phyloP scores from a whole-genome alignment of 2,797 vertebrate genomes.

The Alfaro cultratus region DNA sequence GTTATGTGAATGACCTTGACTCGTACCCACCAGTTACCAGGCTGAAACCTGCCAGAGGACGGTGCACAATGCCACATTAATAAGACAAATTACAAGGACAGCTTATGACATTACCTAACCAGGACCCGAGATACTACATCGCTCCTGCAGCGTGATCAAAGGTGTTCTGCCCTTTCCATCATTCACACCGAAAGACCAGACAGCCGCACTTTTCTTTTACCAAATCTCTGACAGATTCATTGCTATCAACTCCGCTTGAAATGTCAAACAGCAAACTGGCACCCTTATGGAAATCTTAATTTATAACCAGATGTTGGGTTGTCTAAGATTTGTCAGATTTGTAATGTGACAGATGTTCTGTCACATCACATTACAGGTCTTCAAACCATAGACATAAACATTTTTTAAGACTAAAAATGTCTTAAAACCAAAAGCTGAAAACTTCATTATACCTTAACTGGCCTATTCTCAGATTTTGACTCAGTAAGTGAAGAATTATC shows the following conservation, averaged over 20 bases:
- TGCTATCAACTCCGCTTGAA: constrained; percentile 21
- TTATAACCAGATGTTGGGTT: not conserved
- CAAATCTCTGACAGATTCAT: not conserved
- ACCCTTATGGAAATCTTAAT: not conserved
- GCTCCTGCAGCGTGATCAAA: constrained; percentile 11
- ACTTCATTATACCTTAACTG: not conserved
- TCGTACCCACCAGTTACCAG: constrained; percentile 21
- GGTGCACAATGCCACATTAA: not conserved
- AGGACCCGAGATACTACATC: not conserved
- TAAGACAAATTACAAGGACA: constrained; percentile 9
- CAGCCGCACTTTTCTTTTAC: constrained; percentile 15
- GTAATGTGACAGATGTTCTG: not conserved
- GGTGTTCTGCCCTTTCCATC: constrained; percentile 15
- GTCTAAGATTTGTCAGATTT: not conserved
- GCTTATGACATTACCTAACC: constrained; percentile 2
- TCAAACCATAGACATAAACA: not conserved
- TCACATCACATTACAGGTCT: not conserved
- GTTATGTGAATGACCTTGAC: constrained; percentile 26
- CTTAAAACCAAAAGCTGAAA: no score
- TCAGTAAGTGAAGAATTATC: not conserved
- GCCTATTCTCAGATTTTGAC: not conserved
- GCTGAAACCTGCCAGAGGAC: constrained; percentile 24
- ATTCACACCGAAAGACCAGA: constrained; percentile 9
- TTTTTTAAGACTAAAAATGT: not conserved
- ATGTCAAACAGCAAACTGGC: constrained; percentile 13